Evolutionary conservation across 2,113 vertebrate genomes (phyloP).

Genomic region (Haemorhous mexicanus): DNA sequence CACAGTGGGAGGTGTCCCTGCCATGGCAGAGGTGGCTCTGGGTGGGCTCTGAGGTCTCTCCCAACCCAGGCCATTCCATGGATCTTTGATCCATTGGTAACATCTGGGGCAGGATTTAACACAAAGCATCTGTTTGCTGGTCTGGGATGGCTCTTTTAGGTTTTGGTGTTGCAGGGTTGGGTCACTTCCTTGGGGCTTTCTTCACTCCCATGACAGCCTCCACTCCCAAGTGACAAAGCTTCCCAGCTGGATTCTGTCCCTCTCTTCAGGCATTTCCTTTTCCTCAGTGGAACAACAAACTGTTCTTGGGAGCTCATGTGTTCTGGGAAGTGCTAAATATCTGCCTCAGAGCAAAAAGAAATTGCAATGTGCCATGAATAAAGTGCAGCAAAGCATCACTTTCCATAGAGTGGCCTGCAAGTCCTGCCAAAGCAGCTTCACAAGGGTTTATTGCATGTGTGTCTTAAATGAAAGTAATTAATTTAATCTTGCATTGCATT

Average conservation of each 20-base stretch:
- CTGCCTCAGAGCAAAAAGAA: background rate
- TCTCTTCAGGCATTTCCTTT: background rate
- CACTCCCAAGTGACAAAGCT: background rate
- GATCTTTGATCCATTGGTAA: background rate
- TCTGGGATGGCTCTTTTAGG: background rate
- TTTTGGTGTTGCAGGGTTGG: background rate
- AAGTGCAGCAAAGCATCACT: background rate
- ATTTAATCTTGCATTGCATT: background rate
- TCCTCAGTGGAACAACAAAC: background rate
- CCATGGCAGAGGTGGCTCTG: background rate
- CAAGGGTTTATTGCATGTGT: background rate
- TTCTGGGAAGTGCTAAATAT: background rate
- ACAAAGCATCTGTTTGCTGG: background rate
- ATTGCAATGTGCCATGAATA: background rate
- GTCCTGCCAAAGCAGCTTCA: background rate
- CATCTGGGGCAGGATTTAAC: background rate
- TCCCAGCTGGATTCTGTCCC: background rate
- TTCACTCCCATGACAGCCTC: background rate
- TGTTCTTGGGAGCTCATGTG: background rate
- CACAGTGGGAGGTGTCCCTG: background rate
- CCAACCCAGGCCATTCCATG: fast-evolving
- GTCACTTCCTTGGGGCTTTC: background rate
- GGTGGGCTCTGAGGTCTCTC: fast-evolving
- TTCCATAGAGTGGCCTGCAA: background rate
- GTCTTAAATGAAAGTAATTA: background rate